These are phyloP conservation scores for Sinopyrophorus schimmeli DNA, from an alignment of 2,888 invertebrate genomes.

Conservation along the genomic window DNA sequence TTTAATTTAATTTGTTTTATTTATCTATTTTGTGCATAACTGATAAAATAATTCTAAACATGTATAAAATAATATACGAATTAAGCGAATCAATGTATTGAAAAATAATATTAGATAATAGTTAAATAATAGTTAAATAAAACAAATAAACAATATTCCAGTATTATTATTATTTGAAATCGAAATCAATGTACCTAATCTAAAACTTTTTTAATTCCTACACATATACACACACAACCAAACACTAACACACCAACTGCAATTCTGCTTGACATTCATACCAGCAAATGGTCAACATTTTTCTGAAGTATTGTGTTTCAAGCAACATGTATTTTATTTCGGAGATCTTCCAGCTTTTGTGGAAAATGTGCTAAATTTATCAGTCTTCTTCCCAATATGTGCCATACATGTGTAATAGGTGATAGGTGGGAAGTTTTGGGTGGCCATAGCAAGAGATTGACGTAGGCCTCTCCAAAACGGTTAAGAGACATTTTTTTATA, in stretches of 20 bases:
- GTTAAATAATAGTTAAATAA: too few species aligned
- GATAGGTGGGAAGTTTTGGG: neutral
- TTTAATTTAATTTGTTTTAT: too few species aligned
- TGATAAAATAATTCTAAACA: too few species aligned
- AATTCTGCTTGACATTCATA: neutral
- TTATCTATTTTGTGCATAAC: too few species aligned
- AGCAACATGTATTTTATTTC: neutral
- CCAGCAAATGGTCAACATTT: neutral
- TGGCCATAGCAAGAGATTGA: slow-evolving; percentile 5
- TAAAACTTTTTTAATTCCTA: too few species aligned
- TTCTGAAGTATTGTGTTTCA: neutral
- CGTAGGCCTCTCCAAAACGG: slow-evolving; percentile 3
- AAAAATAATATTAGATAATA: too few species aligned
- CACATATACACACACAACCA: too few species aligned
- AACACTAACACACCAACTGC: neutral
- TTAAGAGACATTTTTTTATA: neutral
- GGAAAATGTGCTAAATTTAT: neutral
- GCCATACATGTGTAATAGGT: neutral
- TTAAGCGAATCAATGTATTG: too few species aligned
- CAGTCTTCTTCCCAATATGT: neutral
- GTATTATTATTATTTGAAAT: too few species aligned
- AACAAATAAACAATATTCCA: too few species aligned
- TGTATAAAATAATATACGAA: too few species aligned
- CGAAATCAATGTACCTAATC: too few species aligned
- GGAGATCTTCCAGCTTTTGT: neutral